These are phyloP conservation scores for Ennomos fuscantarius DNA, from an alignment of 2,888 invertebrate genomes.

Conservation along the genomic window DNA sequence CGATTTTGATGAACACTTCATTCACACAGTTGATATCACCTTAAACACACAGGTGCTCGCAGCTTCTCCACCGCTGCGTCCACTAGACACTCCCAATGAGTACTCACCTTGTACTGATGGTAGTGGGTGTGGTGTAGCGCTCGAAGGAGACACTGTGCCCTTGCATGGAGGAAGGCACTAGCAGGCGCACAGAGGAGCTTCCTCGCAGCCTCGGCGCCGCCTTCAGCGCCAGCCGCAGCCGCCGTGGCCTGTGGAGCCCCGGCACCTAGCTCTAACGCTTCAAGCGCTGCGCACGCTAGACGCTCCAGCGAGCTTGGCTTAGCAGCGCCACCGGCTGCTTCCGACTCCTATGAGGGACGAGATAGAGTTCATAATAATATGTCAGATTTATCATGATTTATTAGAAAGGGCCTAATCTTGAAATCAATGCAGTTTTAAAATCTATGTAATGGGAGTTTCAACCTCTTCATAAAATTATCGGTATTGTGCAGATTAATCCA, in stretches of 20 bases:
- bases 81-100: too few species aligned
- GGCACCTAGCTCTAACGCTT: slow-evolving; percentile 72
- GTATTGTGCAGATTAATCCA: too few species aligned
- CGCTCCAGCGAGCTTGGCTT: slow-evolving; percentile 77
- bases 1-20: too few species aligned
- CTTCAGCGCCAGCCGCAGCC: slow-evolving; percentile 58
- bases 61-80: too few species aligned
- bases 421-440: too few species aligned
- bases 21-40: too few species aligned
- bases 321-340: slow-evolving; percentile 60
- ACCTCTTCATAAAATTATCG: too few species aligned
- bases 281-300: slow-evolving; percentile 75
- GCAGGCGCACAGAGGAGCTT: slow-evolving; percentile 78
- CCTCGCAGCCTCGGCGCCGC: slow-evolving; percentile 66
- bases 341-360: slow-evolving; percentile 58
- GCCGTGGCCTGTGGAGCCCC: slow-evolving; percentile 49
- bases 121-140: slow-evolving; percentile 91
- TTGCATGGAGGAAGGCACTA: slow-evolving; percentile 68
- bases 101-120: slow-evolving; percentile 91
- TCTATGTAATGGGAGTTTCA: too few species aligned
- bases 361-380: background rate
- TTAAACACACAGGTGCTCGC: too few species aligned
- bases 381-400: too few species aligned
- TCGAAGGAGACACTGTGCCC: slow-evolving; percentile 92
- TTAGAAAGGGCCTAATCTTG: too few species aligned